These are phyloP conservation scores for Baronia brevicornis DNA, from an alignment of 2,888 invertebrate species.

Conservation along the genomic window DNA sequence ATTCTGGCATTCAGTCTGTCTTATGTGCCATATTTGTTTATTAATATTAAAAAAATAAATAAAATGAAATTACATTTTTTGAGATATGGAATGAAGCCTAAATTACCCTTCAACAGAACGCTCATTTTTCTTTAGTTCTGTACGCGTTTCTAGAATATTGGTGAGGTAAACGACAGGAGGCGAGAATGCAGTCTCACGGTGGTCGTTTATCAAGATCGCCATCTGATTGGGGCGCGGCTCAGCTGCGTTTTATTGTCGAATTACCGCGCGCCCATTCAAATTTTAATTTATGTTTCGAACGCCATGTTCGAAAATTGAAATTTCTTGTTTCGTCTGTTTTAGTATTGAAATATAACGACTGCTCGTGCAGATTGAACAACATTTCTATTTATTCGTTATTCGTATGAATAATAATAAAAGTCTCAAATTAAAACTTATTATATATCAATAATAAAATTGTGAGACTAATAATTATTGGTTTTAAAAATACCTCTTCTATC, in stretches of 20 bases:
- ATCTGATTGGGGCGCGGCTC: slow-evolving; percentile 66
- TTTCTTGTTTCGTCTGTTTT: slow-evolving; percentile 16
- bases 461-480: too few species aligned
- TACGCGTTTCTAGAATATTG: slow-evolving; percentile 7
- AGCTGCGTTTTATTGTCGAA: slow-evolving; percentile 74
- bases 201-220: slow-evolving; percentile 73
- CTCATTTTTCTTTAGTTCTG: slow-evolving; percentile 3
- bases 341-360: slow-evolving; percentile 1
- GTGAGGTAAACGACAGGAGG: slow-evolving; percentile 9
- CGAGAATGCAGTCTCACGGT: slow-evolving; percentile 69
- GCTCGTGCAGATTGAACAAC: slow-evolving; percentile 1
- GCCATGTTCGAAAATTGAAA: slow-evolving; percentile 40
- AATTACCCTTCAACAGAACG: too few species aligned
- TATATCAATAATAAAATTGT: too few species aligned
- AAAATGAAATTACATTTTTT: not conserved
- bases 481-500: too few species aligned
- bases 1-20: too few species aligned
- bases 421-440: too few species aligned
- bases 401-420: too few species aligned
- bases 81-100: too few species aligned
- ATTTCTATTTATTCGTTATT: too few species aligned
- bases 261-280: slow-evolving; percentile 60
- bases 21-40: too few species aligned
- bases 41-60: too few species aligned
- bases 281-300: slow-evolving; percentile 51